Evolutionary conservation across 2,797 vertebrate genomes (phyloP).

Genomic region (Leptodactylus fallax): DNA sequence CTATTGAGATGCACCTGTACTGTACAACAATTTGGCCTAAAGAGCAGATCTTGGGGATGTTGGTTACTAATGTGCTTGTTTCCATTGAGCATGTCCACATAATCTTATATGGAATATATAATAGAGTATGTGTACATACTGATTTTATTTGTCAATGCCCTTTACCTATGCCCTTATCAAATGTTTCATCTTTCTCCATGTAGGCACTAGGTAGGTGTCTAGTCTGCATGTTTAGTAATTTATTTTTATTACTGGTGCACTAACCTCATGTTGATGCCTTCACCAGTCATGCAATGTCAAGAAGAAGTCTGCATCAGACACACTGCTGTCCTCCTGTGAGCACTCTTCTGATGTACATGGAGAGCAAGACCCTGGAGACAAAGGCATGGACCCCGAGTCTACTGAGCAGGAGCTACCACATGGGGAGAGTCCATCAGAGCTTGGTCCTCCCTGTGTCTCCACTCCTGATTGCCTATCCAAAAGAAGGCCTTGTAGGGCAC

Average conservation of each 20-base stretch:
- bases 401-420: slow-evolving; percentile 55
- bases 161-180: background rate
- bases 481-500: slow-evolving; percentile 89
- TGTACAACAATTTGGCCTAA: background rate
- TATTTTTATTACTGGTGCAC: slow-evolving; percentile 20
- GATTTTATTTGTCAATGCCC: background rate
- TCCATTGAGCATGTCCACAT: background rate
- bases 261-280: slow-evolving; percentile 43
- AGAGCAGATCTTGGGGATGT: background rate
- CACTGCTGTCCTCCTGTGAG: slow-evolving; percentile 47
- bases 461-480: slow-evolving; percentile 74
- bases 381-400: slow-evolving; percentile 52
- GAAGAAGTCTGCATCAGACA: slow-evolving; percentile 52
- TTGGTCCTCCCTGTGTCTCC: slow-evolving; percentile 29
- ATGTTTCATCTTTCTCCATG: too few relatives aligned
- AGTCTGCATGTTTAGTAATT: background rate
- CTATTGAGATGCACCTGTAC: too few relatives aligned
- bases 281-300: slow-evolving; percentile 56
- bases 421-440: slow-evolving; percentile 56
- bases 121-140: background rate
- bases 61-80: background rate
- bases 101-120: background rate
- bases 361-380: slow-evolving; percentile 57
- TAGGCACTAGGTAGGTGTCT: background rate
- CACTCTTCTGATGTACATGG: slow-evolving; percentile 52